Evolutionary conservation across 2,888 invertebrate species (phyloP).

Genomic region (Hydrotaea diabolus): DNA sequence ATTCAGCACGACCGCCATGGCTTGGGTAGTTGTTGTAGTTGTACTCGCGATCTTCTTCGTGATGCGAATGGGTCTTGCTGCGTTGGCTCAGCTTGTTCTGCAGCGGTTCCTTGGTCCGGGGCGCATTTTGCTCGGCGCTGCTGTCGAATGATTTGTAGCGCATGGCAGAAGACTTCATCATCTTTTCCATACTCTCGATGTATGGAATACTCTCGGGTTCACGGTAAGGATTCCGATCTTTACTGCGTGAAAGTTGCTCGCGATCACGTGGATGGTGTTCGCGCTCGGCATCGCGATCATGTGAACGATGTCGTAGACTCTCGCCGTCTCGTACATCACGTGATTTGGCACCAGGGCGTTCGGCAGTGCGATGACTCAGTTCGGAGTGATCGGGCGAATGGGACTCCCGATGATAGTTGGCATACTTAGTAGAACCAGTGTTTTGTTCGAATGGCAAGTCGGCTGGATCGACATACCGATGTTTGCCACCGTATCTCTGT

Average conservation of each 20-base stretch:
- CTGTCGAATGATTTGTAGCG: conserved; percentile 78
- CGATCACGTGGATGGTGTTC: conserved; percentile 66
- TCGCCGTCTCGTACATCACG: conserved; percentile 61
- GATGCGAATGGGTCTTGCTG: conserved; percentile 70
- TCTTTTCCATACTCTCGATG: conserved; percentile 80
- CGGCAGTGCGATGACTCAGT: conserved; percentile 65
- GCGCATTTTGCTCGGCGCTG: conserved; percentile 60
- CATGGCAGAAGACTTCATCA: conserved; percentile 81
- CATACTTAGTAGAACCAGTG: conserved; percentile 73
- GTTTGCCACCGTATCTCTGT: conserved; percentile 77
- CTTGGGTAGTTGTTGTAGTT: conserved; percentile 68
- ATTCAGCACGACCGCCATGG: conserved; percentile 64
- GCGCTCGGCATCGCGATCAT: conserved; percentile 69
- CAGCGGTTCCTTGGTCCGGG: conserved; percentile 60
- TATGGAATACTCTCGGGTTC: conserved; percentile 80
- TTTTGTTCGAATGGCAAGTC: conserved; percentile 76
- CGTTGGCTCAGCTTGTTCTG: conserved; percentile 72
- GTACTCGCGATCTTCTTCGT: conserved; percentile 69
- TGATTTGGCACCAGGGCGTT: conserved; percentile 64
- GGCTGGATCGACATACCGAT: conserved; percentile 78
- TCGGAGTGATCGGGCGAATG: conserved; percentile 69
- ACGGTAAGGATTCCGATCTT: conserved; percentile 80
- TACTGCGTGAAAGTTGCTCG: conserved; percentile 73
- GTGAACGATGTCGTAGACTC: conserved; percentile 67
- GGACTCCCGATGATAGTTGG: conserved; percentile 73